Base-by-base conservation (phyloP, 2,888 invertebrate genomes). In the Deroplatys truncata region DNA sequence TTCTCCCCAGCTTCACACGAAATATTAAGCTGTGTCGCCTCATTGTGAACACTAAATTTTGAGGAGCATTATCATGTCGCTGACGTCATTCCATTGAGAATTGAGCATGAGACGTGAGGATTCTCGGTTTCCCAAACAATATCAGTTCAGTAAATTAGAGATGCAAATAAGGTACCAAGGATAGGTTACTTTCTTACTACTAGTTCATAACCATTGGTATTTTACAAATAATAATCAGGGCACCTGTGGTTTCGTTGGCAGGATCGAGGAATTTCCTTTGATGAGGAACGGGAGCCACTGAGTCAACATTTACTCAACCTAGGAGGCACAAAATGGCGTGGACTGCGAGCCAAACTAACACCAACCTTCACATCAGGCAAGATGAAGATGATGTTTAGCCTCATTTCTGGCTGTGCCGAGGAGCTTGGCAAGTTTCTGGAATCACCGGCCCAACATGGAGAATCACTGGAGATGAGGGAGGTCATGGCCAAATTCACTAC, bases 351-450 rank as follows among this genome's bases (percentile, higher is more conserved):
- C 25, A 93, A 93, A 90, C 90, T 94, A n/a, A 92, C 93, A 5
- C 93, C 93, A n/a, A 93, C 93, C 8, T 94, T 93, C 90, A 93
- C 93, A 0, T 92, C 93, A 0, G 93, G 93, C 16, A 93, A 93
- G 90, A 92, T 94, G 91, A 93, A 93, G 89, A 91, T 92, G 88
- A 92, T 93, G 92, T 93, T 93, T 56, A 90, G 91, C 2, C 90
- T 92, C 1, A 89, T 93, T 20, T 91, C 91, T n/a, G 92, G 92
- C 1, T 91, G 92, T 35, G 92, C 92, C 0, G 91, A 92, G 28
- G 91, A 91, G 72, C 89, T 93, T 10, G 83, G 7, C 25, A 72
- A 25, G 3, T 82, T 43, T 2, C 87, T 87, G n/a, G 29, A 35
- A n/a, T 82, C 20, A n/a, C 87, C 82, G 4, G 87, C 87, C 28